Evolutionary conservation across 2,113 vertebrate genomes (phyloP).

Genomic region (Pollachius pollachius): DNA sequence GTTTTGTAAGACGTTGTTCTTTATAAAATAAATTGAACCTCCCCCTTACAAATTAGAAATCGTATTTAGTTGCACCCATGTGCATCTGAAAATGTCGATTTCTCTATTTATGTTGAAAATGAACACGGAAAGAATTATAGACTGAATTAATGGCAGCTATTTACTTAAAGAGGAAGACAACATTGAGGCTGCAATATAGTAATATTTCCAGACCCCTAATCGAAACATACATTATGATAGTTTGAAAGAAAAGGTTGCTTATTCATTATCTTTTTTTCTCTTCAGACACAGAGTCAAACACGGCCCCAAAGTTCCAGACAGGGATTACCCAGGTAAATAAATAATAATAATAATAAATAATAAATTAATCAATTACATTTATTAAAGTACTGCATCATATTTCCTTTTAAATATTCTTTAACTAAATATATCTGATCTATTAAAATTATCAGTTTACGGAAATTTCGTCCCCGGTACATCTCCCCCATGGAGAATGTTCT

Average conservation of each 20-base stretch:
- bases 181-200: no score
- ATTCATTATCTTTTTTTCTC: constrained; percentile 31
- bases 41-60: background rate
- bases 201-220: no score
- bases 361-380: no score
- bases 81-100: constrained; percentile 34
- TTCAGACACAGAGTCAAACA: constrained; percentile 83
- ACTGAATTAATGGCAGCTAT: constrained; percentile 44
- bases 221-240: no score
- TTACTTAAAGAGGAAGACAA: constrained; percentile 33
- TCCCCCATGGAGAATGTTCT: no score
- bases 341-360: no score
- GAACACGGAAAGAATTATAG: constrained; percentile 31
- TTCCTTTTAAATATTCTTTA: no score
- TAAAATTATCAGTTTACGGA: no score
- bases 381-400: no score
- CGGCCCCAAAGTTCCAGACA: constrained; percentile 82
- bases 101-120: constrained; percentile 53
- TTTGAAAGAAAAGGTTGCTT: background rate
- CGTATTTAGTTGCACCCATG: background rate
- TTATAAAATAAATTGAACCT: background rate
- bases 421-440: no score
- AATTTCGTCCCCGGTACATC: no score
- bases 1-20: background rate
- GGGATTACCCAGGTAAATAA: constrained; percentile 94